A percentile compares a stretch with the other conserved stretches of the same genome.
phyloP scores from a whole-genome alignment of 2,888 invertebrate species.

The Ichneumoninae sp. region DNA sequence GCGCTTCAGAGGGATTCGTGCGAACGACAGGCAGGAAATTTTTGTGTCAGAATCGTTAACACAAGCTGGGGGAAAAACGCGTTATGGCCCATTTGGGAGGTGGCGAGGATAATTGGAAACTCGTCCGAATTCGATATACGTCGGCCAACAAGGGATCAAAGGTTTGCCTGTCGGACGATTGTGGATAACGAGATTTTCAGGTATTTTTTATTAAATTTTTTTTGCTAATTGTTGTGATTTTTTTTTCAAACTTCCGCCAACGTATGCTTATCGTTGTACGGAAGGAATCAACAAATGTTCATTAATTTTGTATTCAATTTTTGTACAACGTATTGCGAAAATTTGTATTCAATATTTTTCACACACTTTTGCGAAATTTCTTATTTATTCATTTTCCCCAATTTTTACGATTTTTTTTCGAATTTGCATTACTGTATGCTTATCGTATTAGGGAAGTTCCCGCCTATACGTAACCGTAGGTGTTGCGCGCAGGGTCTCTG shows the following conservation, averaged over 20 bases:
- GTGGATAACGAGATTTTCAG: background rate
- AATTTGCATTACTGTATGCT: background rate
- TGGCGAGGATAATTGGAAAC: background rate
- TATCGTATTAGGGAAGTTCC: too few relatives aligned
- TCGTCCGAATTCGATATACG: background rate
- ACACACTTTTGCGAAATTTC: background rate
- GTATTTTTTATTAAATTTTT: background rate
- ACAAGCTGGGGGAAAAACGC: background rate
- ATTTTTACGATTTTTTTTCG: background rate
- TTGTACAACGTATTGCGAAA: too few relatives aligned
- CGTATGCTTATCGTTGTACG: background rate
- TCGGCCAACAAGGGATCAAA: background rate
- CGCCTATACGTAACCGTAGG: background rate
- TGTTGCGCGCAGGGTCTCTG: slow-evolving; percentile 44
- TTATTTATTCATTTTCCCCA: background rate
- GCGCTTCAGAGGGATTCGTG: background rate
- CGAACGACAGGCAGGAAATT: background rate
- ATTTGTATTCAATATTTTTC: too few relatives aligned
- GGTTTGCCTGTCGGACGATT: background rate
- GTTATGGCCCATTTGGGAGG: slow-evolving; percentile 4
- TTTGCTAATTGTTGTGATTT: background rate
- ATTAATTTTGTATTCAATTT: too few relatives aligned
- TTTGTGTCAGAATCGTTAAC: slow-evolving; percentile 1
- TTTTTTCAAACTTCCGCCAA: background rate
- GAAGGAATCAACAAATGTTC: background rate